Percentiles rank a stretch among this genome's conserved stretches.
Conservation (phyloP, 2,888 invertebrate species). For the Cephus pygmeus region DNA sequence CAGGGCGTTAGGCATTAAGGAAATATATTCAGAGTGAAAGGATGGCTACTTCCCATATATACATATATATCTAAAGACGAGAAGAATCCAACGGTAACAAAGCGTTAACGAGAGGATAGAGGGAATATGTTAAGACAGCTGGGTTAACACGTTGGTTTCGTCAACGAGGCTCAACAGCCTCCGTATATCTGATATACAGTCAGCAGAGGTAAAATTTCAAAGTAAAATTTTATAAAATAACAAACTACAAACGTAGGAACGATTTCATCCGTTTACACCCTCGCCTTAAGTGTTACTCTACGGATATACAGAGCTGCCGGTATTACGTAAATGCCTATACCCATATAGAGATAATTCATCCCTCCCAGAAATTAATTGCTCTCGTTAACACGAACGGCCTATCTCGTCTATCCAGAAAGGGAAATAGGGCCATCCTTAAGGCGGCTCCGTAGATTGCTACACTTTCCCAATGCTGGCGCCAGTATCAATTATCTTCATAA, state of each 20-base stretch:
- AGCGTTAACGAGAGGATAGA: not conserved
- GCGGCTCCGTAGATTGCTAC: not conserved
- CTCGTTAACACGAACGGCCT: not conserved
- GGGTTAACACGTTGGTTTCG: not conserved
- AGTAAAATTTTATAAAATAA: not conserved
- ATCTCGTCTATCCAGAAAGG: not conserved
- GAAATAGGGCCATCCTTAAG: not conserved
- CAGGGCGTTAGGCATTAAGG: not conserved
- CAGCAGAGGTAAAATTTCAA: not conserved
- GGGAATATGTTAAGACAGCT: not conserved
- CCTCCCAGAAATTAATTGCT: not conserved
- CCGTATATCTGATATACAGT: not conserved
- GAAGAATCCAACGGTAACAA: not conserved
- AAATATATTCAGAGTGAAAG: not conserved
- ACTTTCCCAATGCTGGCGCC: not conserved
- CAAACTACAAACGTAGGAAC: not conserved
- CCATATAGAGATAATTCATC: not conserved
- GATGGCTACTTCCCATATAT: not conserved
- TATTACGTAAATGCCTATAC: not conserved
- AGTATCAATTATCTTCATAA: not conserved
- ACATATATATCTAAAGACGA: not conserved
- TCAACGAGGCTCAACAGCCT: not conserved
- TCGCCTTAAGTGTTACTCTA: not conserved
- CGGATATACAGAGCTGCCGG: not conserved
- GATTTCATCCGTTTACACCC: not conserved